Conservation (phyloP, 2,797 vertebrate species). For the Tragelaphus eurycerus region DNA sequence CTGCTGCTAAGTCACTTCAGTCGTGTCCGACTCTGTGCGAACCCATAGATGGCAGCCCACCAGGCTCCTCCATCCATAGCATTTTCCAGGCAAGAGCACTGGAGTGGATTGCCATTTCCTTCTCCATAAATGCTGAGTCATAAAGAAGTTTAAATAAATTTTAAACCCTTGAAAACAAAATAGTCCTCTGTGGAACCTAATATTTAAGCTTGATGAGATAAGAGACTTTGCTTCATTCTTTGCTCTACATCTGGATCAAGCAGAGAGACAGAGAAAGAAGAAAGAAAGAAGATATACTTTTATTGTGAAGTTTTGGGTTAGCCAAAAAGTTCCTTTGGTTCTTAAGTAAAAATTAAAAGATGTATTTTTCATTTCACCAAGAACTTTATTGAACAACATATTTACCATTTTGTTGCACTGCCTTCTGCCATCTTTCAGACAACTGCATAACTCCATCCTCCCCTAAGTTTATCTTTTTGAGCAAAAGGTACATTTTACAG, state of each 20-base stretch:
- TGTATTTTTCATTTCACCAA: background rate
- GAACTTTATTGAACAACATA: background rate
- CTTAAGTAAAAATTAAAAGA: background rate
- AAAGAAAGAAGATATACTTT: background rate
- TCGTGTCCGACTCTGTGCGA: rapidly evolving
- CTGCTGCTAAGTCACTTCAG: background rate
- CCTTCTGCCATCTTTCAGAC: background rate
- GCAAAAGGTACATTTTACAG: background rate
- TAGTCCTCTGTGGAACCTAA: background rate
- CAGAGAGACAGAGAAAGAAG: background rate
- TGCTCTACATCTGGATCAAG: background rate
- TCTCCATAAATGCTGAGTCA: background rate
- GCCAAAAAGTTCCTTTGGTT: background rate
- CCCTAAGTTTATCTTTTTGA: background rate
- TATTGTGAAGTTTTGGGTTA: background rate
- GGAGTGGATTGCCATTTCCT: background rate
- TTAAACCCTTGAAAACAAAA: background rate
- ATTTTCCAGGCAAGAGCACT: background rate
- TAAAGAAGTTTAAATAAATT: conserved; percentile 19
- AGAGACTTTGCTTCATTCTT: background rate
- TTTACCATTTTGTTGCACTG: background rate
- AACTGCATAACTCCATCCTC: background rate
- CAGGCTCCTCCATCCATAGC: rapidly evolving
- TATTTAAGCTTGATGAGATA: background rate
- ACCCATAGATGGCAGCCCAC: rapidly evolving